Base-by-base conservation (phyloP, 2,888 invertebrate genomes). In the Synanthedon andrenaeformis region DNA sequence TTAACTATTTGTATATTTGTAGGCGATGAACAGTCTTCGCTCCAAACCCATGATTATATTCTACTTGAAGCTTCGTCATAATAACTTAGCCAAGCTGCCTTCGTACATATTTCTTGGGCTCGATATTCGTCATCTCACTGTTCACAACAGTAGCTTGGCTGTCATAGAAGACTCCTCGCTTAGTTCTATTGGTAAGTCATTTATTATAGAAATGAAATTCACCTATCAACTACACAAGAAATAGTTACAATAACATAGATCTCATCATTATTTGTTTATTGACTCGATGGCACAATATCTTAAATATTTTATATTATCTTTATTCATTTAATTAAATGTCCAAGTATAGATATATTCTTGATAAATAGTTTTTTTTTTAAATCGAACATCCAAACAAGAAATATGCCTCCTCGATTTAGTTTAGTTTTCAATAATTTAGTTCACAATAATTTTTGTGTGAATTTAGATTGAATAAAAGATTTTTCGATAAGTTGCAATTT, bases 91-190 rank as follows among this genome's bases (percentile, higher is more conserved):
- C 28, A 95, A 95, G 76, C 85, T 96, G 53, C 94, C 95, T 57
- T 93, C 94, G 53, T 96, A 94, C 75, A 92, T 96, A 57, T 96
- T 96, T 79, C 89, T 96, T 56, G 95, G 95, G 4, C 88, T 96
- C 71, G 94, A 95, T 70, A 96, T 96, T 63, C 92, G 94, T 59
- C 96, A 96, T 69, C 89, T 96, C 54, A 95, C 95, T 17, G 94
- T 96, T 55, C 95, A 94, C 74, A 96, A 94, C 80, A 96, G 95
- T 79, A 96, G 94, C 70, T 82, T 96, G 65, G 94, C 94, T 28
- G 93, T 94, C 53, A 93, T 96, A 56, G 96, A 96, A 72, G 94
- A 95, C 72, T 92, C 94, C 11, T 95, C 96, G 0, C 89, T 97
- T 53, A 94, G 94, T 73, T 96, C 96, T 45, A 92, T 96, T 64